These are phyloP conservation scores for Hetaerina titia DNA, from an alignment of 2,888 invertebrate species.

Conservation along the genomic window DNA sequence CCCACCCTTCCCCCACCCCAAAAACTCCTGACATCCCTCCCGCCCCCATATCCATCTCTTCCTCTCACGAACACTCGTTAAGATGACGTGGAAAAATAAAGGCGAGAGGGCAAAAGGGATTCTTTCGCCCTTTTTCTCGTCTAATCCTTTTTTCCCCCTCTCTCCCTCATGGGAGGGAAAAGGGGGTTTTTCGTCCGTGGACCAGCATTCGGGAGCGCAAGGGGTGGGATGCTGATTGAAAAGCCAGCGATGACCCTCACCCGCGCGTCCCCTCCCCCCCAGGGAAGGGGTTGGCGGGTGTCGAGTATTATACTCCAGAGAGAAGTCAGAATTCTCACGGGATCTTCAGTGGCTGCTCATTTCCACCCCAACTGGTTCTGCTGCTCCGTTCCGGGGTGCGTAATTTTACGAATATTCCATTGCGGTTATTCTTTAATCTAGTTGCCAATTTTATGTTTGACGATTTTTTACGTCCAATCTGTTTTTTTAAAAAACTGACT, in stretches of 20 bases:
- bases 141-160: constrained; percentile 16
- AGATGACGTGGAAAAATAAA: constrained; percentile 67
- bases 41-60: neutral
- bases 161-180: neutral
- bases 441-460: no score
- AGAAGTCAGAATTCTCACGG: neutral
- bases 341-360: neutral
- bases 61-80: constrained; percentile 53
- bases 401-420: neutral
- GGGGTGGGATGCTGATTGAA: constrained; percentile 51
- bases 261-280: neutral
- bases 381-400: neutral
- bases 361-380: neutral
- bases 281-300: neutral
- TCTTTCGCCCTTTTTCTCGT: constrained; percentile 24
- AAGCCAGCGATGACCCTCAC: constrained; percentile 3
- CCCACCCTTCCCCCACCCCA: neutral
- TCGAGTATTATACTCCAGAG: neutral
- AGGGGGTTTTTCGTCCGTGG: neutral
- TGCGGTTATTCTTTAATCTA: no score
- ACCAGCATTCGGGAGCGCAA: neutral
- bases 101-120: constrained; percentile 8
- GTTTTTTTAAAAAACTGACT: no score
- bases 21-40: neutral
- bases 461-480: no score